These are phyloP conservation scores for Hippocampus kuda DNA, from an alignment of 2,797 vertebrate species.

Conservation along the genomic window DNA sequence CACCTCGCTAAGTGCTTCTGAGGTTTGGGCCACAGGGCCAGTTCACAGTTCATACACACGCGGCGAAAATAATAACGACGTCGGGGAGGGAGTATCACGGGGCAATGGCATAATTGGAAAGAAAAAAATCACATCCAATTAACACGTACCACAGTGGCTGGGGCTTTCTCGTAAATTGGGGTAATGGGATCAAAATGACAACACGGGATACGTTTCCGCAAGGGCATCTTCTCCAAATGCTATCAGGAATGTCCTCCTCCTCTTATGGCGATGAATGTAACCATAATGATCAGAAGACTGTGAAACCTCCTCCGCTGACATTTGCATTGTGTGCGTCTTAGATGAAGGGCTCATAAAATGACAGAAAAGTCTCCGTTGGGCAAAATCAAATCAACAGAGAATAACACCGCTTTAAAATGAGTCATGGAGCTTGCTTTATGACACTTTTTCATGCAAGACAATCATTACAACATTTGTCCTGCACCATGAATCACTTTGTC, in stretches of 20 bases:
- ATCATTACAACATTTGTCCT: background rate
- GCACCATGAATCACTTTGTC: background rate
- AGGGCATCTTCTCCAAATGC: background rate
- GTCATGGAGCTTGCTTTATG: too few relatives aligned
- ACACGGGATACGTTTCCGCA: conserved; percentile 1
- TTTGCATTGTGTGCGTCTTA: background rate
- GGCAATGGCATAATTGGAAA: conserved; percentile 34
- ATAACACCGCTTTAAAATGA: too few relatives aligned
- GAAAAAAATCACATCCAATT: conserved; percentile 43
- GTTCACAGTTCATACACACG: conserved; percentile 13
- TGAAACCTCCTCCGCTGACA: background rate
- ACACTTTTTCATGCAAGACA: background rate
- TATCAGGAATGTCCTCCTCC: background rate
- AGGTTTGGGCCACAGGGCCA: conserved; percentile 11
- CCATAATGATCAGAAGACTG: background rate
- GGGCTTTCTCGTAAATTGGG: conserved; percentile 4
- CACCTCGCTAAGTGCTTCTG: conserved; percentile 24
- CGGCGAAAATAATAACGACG: conserved; percentile 12
- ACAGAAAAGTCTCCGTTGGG: too few relatives aligned
- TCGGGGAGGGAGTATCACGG: conserved; percentile 18
- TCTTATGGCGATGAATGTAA: background rate
- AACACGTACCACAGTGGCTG: conserved; percentile 29
- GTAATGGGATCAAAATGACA: conserved; percentile 19
- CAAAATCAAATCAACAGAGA: too few relatives aligned
- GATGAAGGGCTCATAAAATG: background rate